These are phyloP conservation scores for Sarcophaga rosellei DNA, from an alignment of 2,888 invertebrate genomes.

Conservation along the genomic window DNA sequence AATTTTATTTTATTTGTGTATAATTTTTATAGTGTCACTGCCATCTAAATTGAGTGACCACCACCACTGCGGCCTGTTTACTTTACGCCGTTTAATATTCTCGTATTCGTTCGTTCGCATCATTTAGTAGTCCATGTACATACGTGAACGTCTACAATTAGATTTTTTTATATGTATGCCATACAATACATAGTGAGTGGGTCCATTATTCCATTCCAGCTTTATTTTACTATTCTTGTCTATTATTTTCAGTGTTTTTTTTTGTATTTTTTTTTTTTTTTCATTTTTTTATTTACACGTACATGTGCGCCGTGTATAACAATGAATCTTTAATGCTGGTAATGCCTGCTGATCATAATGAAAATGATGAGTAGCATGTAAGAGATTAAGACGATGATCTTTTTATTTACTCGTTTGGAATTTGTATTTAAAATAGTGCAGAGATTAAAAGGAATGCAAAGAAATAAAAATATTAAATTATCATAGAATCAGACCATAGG, in stretches of 20 bases:
- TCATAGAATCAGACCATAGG: too few relatives aligned
- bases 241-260: conserved; percentile 25
- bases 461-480: too few relatives aligned
- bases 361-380: conserved; percentile 29
- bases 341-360: conserved; percentile 15
- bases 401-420: background rate
- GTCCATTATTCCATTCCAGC: background rate
- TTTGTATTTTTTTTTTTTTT: conserved; percentile 19
- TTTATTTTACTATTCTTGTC: background rate
- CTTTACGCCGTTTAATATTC: conserved; percentile 5
- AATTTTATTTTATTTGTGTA: background rate
- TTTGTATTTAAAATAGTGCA: background rate
- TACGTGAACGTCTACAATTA: background rate
- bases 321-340: conserved; percentile 40
- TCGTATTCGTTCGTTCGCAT: background rate
- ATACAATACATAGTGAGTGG: too few relatives aligned
- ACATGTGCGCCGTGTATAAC: conserved; percentile 43
- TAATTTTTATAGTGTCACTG: conserved; percentile 65
- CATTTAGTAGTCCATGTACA: background rate
- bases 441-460: background rate
- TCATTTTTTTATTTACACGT: background rate
- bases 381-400: conserved; percentile 12
- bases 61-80: conserved; percentile 31
- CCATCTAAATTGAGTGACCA: conserved; percentile 60
- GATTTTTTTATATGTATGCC: too few relatives aligned